Evolutionary conservation across 1,140 invertebrate species (phyloP).

Genomic region (Lepidotrigona ventralis): DNA sequence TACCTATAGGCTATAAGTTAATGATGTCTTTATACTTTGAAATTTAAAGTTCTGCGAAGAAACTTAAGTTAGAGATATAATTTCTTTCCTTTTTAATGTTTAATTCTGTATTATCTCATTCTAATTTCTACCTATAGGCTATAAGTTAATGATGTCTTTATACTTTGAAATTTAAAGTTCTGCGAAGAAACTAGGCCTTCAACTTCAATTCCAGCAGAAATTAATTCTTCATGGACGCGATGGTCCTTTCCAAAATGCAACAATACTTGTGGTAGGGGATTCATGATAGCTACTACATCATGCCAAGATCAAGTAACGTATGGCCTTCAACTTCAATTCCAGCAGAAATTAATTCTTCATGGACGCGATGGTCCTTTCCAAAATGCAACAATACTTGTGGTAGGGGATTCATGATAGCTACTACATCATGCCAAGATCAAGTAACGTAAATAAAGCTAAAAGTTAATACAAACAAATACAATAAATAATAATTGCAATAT

Average conservation of each 20-base stretch:
- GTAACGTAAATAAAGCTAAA: slow-evolving; percentile 54
- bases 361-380: slow-evolving; percentile 49
- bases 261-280: slow-evolving; percentile 44
- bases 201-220: slow-evolving; percentile 37
- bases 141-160: neutral
- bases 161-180: slow-evolving; percentile 38
- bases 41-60: slow-evolving; percentile 56
- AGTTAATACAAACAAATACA: no score
- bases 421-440: slow-evolving; percentile 52
- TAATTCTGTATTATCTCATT: no score
- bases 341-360: slow-evolving; percentile 42
- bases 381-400: slow-evolving; percentile 50
- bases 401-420: slow-evolving; percentile 28
- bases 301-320: slow-evolving; percentile 59
- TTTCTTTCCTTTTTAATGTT: no score
- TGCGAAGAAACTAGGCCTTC: slow-evolving; percentile 54
- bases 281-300: slow-evolving; percentile 31
- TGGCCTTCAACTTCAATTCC: slow-evolving; percentile 42
- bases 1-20: neutral
- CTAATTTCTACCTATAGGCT: no score
- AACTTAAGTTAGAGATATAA: neutral
- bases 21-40: neutral
- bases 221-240: slow-evolving; percentile 47
- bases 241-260: slow-evolving; percentile 53
- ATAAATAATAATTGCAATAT: neutral